Evolutionary conservation across 1,140 invertebrate species (phyloP), one percentile per base, ranked within the genome.

Genomic region (Asbolus verrucosus): DNA sequence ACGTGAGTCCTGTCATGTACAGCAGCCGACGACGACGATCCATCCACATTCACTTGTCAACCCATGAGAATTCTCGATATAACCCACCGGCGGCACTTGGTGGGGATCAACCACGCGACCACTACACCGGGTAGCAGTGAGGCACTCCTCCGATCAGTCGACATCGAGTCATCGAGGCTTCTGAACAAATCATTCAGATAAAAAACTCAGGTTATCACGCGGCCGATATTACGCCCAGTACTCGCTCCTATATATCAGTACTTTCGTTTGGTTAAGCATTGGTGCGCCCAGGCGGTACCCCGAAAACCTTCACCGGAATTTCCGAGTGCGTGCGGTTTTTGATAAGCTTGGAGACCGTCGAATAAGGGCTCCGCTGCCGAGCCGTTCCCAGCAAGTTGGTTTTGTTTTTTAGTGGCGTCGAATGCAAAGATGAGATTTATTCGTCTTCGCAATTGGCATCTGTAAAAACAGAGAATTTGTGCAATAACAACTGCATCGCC

Each of bases 401-500:
- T 39, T 63, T 65, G 65, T 73, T 65, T 89, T 89, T 72, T 88
- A 96, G 94, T 89, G 92, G 89, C 79, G 87, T 95, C 82, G 93
- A 95, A 87, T 89, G 90, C 83, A 87, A 91, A 84, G 86, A 94
- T 88, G 90, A 94, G 82, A 89, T 96, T 77, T 91, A 94, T 81
- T 94, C 93, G 76, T 85, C 87, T 81, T 88, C 87, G 81, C 92
- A 94, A 84, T 80, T 84, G 43, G 63, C 81, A 72, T 81, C 83
- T 71, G 82, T 77, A 33, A 78, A 78, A 71, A 68, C 65, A 6
- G 73, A 75, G 33, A 67, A 41, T 9, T 30, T 43, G 39, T 63
- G 59, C 67, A 62, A 69, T 21, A 62, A 65, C 65, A 33, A 54
- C 11, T 54, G 21, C 31, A 50, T 33, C 18, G 31, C 70, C 33